These are phyloP conservation scores for Enteromius radiatus DNA, from an alignment of 2,797 vertebrate genomes.

Conservation along the genomic window DNA sequence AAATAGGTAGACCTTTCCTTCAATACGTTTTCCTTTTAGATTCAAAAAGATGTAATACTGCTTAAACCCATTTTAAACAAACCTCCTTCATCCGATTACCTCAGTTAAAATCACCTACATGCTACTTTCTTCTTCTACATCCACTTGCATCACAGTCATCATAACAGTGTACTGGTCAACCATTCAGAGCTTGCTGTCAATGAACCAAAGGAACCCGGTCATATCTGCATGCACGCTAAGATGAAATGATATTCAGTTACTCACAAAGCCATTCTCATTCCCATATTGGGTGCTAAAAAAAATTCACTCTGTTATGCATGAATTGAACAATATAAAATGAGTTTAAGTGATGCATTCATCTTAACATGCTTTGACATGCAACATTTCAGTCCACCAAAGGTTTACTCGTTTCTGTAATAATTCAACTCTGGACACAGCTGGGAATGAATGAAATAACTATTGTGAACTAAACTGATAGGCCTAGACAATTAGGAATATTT, in stretches of 20 bases:
- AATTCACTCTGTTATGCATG: neutral
- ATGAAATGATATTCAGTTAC: conserved; percentile 8
- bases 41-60: neutral
- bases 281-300: neutral
- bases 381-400: conserved; percentile 1
- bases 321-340: neutral
- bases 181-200: neutral
- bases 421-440: neutral
- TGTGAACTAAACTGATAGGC: neutral
- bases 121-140: conserved; percentile 8
- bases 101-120: neutral
- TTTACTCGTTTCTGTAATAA: conserved; percentile 9
- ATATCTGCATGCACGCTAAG: neutral
- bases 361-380: conserved; percentile 32
- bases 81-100: neutral
- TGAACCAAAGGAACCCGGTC: neutral
- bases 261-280: neutral
- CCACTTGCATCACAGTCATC: neutral
- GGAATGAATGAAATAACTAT: neutral
- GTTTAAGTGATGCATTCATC: neutral
- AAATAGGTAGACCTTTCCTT: neutral
- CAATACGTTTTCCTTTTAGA: neutral
- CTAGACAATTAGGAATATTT: neutral
- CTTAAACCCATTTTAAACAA: neutral
- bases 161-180: neutral